These are phyloP conservation scores for Globia sparganii DNA, from an alignment of 2,888 invertebrate species.

Conservation along the genomic window DNA sequence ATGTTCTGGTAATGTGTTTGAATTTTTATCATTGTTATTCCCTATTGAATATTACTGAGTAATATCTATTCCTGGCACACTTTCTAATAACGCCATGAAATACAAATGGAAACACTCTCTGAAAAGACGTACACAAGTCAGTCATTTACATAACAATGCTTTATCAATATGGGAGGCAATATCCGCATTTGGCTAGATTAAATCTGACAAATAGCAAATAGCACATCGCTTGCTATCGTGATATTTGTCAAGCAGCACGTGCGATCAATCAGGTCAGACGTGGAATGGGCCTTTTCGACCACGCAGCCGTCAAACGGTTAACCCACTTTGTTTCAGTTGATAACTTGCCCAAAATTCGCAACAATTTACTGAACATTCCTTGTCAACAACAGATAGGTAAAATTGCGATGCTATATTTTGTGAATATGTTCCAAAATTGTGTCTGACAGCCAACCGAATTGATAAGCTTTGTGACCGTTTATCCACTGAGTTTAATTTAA, in stretches of 20 bases:
- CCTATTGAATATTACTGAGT: neutral
- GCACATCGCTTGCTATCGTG: constrained; percentile 24
- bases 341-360: constrained; percentile 33
- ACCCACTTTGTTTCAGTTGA: constrained; percentile 24
- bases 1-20: constrained; percentile 4
- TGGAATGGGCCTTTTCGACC: constrained; percentile 14
- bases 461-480: constrained; percentile 48
- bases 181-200: neutral
- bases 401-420: constrained; percentile 39
- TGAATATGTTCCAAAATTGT: constrained; percentile 22
- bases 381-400: constrained; percentile 44
- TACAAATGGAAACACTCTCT: neutral
- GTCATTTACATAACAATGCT: constrained; percentile 1
- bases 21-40: neutral
- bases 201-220: constrained; percentile 21
- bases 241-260: constrained; percentile 23
- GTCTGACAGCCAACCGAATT: constrained; percentile 43
- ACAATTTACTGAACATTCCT: constrained; percentile 40
- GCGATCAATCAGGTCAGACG: constrained; percentile 12
- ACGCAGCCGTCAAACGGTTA: neutral
- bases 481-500: constrained; percentile 30
- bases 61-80: neutral
- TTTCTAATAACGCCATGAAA: neutral
- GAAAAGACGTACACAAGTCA: neutral
- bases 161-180: neutral